Evolutionary conservation across 2,888 invertebrate genomes (phyloP).

Genomic region (Mimas tiliae): DNA sequence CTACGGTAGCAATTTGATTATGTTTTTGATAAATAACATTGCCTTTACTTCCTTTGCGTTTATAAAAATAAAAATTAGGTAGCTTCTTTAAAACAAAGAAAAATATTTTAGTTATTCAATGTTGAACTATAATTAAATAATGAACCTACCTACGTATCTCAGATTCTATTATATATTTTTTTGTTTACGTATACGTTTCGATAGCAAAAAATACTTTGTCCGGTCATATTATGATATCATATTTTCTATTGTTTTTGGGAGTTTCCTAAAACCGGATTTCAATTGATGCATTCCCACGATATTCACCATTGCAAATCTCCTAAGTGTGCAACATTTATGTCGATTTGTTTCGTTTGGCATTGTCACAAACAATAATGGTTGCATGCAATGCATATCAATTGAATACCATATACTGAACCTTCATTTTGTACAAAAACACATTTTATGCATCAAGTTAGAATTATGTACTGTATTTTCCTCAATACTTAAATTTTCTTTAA

Average conservation of each 20-base stretch:
- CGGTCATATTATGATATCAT: not conserved
- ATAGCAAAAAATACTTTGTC: constrained; percentile 3
- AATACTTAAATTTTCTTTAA: not conserved
- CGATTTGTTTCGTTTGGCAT: not conserved
- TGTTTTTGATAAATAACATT: not conserved
- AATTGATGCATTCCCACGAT: not conserved
- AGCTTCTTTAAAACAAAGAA: not conserved
- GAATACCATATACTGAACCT: constrained; percentile 7
- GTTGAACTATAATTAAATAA: not conserved
- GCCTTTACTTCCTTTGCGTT: constrained; percentile 2
- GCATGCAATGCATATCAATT: constrained; percentile 9
- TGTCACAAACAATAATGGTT: not conserved
- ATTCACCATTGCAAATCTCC: not conserved
- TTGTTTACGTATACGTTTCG: not conserved
- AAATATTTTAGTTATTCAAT: not conserved
- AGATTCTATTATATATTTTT: not conserved
- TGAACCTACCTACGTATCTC: no score
- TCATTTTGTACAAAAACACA: not conserved
- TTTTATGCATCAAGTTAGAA: not conserved
- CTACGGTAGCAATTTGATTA: no score
- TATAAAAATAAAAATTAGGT: not conserved
- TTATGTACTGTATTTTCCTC: not conserved
- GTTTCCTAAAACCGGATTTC: not conserved
- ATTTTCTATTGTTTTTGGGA: not conserved
- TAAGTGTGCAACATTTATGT: constrained; percentile 2